A percentile compares a stretch with the other conserved stretches of the same genome.
These are phyloP conservation scores for Corythoichthys haematopterus DNA, from an alignment of 2,113 vertebrate species.

Conservation along the genomic window DNA sequence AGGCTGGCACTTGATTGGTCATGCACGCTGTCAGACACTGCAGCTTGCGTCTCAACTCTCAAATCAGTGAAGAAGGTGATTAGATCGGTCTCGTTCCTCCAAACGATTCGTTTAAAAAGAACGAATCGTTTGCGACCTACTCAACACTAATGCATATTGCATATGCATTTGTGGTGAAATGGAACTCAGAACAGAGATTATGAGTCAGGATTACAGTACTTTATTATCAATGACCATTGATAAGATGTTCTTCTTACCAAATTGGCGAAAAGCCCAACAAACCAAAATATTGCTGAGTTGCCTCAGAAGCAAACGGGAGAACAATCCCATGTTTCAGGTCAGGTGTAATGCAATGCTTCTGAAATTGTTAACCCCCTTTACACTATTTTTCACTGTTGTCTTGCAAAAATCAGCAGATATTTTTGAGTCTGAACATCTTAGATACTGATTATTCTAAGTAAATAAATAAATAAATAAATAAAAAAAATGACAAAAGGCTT, in stretches of 20 bases:
- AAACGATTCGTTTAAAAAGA: no score
- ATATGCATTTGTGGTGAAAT: not conserved
- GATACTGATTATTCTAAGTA: slow-evolving; percentile 38
- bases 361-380: not conserved
- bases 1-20: no score
- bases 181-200: not conserved
- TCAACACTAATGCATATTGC: no score
- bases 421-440: slow-evolving; percentile 24
- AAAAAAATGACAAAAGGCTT: slow-evolving; percentile 49
- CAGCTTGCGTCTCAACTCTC: no score
- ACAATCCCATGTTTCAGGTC: not conserved
- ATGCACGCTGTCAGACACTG: no score
- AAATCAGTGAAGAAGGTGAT: no score
- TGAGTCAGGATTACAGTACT: not conserved
- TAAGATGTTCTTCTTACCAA: not conserved
- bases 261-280: not conserved
- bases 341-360: not conserved
- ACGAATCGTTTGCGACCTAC: no score
- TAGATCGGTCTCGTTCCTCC: no score
- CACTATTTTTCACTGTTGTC: not conserved
- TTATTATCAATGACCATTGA: not conserved
- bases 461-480: slow-evolving; percentile 10
- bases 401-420: not conserved
- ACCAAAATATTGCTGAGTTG: not conserved
- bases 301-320: not conserved